Evolutionary conservation across 2,888 invertebrate genomes (phyloP).

Genomic region (Acrobasis repandana): DNA sequence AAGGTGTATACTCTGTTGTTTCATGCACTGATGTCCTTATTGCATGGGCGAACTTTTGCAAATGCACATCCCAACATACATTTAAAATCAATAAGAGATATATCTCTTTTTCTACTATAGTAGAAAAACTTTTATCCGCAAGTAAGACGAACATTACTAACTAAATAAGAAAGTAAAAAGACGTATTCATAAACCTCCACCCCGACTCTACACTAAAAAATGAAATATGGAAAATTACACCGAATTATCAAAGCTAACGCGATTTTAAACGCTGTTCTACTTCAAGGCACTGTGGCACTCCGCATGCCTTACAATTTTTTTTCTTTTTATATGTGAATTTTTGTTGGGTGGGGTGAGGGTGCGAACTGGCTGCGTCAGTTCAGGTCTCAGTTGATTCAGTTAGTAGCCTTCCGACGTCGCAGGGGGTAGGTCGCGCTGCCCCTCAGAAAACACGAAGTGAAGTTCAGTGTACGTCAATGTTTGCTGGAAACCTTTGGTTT

Average conservation of each 20-base stretch:
- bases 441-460: conserved; percentile 11
- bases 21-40: too few species aligned
- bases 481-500: conserved; percentile 22
- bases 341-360: conserved; percentile 54
- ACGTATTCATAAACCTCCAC: background rate
- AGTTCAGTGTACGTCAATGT: conserved; percentile 15
- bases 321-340: conserved; percentile 70
- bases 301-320: conserved; percentile 55
- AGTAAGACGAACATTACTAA: too few species aligned
- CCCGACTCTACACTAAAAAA: conserved; percentile 1
- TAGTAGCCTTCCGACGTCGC: conserved; percentile 65
- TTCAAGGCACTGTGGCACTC: conserved; percentile 25
- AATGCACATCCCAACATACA: too few species aligned
- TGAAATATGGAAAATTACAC: conserved; percentile 2
- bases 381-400: conserved; percentile 31
- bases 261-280: conserved; percentile 12
- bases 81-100: too few species aligned
- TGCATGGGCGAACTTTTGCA: too few species aligned
- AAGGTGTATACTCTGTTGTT: too few species aligned
- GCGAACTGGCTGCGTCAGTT: conserved; percentile 7
- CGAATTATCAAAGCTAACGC: conserved; percentile 1
- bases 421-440: conserved; percentile 58
- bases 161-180: background rate
- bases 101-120: too few species aligned
- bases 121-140: too few species aligned